A percentile compares a stretch with the other conserved stretches of the same genome.
Evolutionary conservation across 2,888 invertebrate genomes (phyloP).

Genomic region (Cheilosia grossa): DNA sequence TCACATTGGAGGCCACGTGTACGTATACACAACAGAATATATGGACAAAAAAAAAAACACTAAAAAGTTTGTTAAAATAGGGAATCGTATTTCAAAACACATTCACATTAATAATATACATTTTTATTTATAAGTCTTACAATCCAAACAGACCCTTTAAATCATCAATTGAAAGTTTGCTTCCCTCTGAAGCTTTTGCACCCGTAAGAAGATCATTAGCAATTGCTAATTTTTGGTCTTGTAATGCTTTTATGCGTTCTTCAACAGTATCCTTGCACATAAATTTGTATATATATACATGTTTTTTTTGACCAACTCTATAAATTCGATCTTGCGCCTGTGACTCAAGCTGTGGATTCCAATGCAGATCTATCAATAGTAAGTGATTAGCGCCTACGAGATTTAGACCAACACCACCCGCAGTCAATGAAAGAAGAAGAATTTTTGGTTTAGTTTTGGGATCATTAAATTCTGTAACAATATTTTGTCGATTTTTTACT

Average conservation of each 20-base stretch:
- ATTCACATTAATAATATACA: background rate
- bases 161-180: slow-evolving; percentile 91
- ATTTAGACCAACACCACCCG: slow-evolving; percentile 98
- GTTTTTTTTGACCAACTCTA: slow-evolving; percentile 93
- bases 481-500: slow-evolving; percentile 88
- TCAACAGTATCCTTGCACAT: slow-evolving; percentile 94
- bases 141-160: slow-evolving; percentile 89
- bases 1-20: too few relatives aligned
- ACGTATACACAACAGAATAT: too few relatives aligned
- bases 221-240: slow-evolving; percentile 90
- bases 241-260: slow-evolving; percentile 91
- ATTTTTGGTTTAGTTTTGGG: slow-evolving; percentile 85
- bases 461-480: slow-evolving; percentile 89
- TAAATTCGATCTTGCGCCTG: slow-evolving; percentile 98
- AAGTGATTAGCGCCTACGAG: slow-evolving; percentile 96
- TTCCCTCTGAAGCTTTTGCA: slow-evolving; percentile 85
- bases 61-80: too few relatives aligned
- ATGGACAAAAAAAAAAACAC: too few relatives aligned
- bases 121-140: slow-evolving; percentile 76
- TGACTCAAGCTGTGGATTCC: slow-evolving; percentile 98
- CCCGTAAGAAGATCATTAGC: slow-evolving; percentile 92
- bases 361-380: slow-evolving; percentile 95
- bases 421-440: slow-evolving; percentile 93
- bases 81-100: too few relatives aligned
- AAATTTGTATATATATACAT: slow-evolving; percentile 93